Evolutionary conservation across 2,797 vertebrate species (phyloP).

Genomic region (Limosa lapponica): DNA sequence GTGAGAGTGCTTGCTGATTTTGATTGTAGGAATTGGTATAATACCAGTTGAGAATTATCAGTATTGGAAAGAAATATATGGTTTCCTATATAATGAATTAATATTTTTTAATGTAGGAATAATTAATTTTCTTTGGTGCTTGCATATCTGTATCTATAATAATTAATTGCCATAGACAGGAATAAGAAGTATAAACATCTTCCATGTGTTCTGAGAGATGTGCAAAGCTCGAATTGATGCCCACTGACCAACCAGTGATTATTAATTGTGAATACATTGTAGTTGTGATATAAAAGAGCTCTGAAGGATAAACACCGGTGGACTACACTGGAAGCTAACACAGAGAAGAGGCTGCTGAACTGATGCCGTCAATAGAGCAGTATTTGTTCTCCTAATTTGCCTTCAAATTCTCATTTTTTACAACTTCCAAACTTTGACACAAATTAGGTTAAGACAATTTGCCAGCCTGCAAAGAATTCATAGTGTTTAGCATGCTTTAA

Average conservation of each 20-base stretch:
- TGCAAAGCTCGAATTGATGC: not conserved
- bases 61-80: not conserved
- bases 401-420: not conserved
- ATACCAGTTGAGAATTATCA: not conserved
- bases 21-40: not conserved
- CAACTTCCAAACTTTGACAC: not conserved
- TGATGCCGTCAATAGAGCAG: not conserved
- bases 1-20: not conserved
- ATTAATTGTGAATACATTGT: not conserved
- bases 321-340: not conserved
- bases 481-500: not conserved
- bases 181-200: not conserved
- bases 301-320: not conserved
- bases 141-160: not conserved
- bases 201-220: not conserved
- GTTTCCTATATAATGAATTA: not conserved
- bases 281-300: rapidly evolving
- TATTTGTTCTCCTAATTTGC: not conserved
- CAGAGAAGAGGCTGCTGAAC: not conserved
- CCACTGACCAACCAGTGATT: not conserved
- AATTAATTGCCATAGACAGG: not conserved
- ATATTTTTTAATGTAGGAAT: not conserved
- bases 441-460: not conserved
- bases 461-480: not conserved
- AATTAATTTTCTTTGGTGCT: not conserved